Evolutionary conservation across 2,797 vertebrate species (phyloP), one percentile per base, ranked within the genome.

Genomic region (Fistularia tabacaria): DNA sequence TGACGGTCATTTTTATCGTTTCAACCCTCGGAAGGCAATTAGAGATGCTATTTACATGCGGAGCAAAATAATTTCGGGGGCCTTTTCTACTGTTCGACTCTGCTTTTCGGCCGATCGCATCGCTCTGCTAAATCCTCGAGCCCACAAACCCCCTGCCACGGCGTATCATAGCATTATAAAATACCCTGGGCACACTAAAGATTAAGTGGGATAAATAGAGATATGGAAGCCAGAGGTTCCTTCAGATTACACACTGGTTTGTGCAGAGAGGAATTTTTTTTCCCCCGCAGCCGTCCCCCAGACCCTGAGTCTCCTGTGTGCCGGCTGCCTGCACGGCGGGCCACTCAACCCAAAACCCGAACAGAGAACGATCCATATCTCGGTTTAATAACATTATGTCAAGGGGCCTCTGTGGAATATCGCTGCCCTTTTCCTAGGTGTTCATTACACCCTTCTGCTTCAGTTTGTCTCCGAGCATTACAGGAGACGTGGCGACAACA

Each of bases 131-230:
- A 80, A 78, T 81, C 72, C 73, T 75, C 71, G 56, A 80, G 77
- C 81, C 64, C 54, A 52, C 80, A 80, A 83, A 82, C 66, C 73
- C 68, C 73, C 62, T 13, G 53, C 66, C 66, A 85, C 74, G 73
- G 76, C 74, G 74, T 81, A 79, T 84, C 76, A 74, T 71, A 66
- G 77, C 74, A 85, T 86, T 85, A 82, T 59, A 81, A 83, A 82
- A 83, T 74, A 77, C 80, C 82, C 72, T 54, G 59, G 74, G 79
- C 79, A 80, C 68, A 60, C 46, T 56, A 49, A 65, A 87, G 78
- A 86, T 85, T 83, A 86, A 69, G 59, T 62, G 63, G 76, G 77
- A 71, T 82, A 75, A 87, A 85, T 74, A 61, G 65, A 81, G 73
- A 84, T 81, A 77, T 66, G 71, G 58, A 77, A 73, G 75, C 73